phyloP scores from a whole-genome alignment of 2,888 invertebrate genomes.

The Lycocerus yunnanus region DNA sequence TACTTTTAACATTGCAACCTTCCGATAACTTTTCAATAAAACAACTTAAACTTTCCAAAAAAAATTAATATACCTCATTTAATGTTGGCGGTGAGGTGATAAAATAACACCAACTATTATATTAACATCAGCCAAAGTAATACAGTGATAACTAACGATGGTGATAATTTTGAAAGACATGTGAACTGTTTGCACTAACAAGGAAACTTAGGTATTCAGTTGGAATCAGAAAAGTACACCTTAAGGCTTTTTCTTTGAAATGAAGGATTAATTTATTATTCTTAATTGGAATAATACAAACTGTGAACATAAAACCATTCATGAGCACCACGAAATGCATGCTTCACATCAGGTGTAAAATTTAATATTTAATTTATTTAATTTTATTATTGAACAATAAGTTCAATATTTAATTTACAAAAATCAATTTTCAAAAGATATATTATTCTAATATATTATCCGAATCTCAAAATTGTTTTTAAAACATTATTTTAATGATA shows the following conservation, averaged over 20 bases:
- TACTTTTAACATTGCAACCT: neutral
- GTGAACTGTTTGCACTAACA: neutral
- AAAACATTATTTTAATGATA: neutral
- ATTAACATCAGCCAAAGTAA: neutral
- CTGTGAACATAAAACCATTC: neutral
- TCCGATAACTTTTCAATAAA: neutral
- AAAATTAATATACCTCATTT: neutral
- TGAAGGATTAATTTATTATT: neutral
- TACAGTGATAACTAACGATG: neutral
- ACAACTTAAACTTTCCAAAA: neutral
- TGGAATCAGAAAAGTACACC: neutral
- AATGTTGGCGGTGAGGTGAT: neutral
- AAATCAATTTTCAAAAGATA: neutral
- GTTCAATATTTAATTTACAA: neutral
- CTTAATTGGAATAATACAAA: neutral
- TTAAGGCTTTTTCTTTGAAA: neutral
- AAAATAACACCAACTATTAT: neutral
- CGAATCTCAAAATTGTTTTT: neutral
- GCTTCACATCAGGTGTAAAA: neutral
- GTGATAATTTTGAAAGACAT: neutral
- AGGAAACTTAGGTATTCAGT: neutral
- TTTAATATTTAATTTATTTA: no score
- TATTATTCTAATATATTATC: neutral
- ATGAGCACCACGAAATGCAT: neutral
- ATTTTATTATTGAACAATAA: no score